Conservation (phyloP, 2,113 vertebrate genomes). For the Felis catus region DNA sequence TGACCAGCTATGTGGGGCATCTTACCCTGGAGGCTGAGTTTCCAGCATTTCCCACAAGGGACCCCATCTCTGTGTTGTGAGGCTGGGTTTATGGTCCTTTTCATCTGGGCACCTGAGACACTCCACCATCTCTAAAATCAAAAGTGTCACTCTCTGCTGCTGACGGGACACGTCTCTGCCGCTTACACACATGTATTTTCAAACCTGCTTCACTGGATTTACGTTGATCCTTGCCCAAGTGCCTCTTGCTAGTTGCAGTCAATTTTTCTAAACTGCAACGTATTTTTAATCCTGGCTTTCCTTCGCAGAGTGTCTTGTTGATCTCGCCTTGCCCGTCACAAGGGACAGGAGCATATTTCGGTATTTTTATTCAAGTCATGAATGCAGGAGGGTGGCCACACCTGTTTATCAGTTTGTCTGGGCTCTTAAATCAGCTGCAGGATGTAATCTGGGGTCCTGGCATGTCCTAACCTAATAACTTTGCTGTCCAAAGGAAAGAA, state of each 20-base stretch:
- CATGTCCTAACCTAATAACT: neutral
- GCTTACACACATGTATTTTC: no score
- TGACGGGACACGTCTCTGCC: neutral
- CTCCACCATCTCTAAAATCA: neutral
- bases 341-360: neutral
- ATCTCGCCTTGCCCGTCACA: neutral
- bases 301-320: neutral
- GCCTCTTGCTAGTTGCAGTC: neutral
- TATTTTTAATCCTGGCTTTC: neutral
- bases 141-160: neutral
- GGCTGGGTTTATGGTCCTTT: neutral
- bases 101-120: neutral
- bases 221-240: neutral
- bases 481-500: neutral
- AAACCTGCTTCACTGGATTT: neutral
- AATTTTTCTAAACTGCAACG: neutral
- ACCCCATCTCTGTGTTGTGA: neutral
- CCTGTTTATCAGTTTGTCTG: neutral
- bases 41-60: neutral
- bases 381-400: neutral
- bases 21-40: neutral
- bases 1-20: rapidly evolving
- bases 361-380: neutral
- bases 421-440: neutral
- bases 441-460: neutral